Percentiles rank a stretch among this genome's conserved stretches.
Conservation (phyloP, 2,797 vertebrate genomes). For the Macropodus opercularis region DNA sequence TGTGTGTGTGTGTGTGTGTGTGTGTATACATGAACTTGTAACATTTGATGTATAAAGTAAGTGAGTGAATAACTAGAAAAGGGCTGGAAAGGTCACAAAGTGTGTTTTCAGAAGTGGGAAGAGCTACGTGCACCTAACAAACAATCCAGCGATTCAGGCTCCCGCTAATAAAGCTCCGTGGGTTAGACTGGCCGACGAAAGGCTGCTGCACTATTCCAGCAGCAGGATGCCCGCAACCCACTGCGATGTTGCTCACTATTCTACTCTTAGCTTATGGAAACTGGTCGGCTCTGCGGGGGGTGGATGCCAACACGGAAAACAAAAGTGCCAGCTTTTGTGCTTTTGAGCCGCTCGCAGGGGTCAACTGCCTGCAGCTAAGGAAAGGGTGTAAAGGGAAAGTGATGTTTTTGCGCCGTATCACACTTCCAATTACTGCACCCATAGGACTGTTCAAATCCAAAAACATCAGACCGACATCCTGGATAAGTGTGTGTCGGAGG, state of each 20-base stretch:
- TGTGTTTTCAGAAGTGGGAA: slow-evolving; percentile 57
- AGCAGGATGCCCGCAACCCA: slow-evolving; percentile 34
- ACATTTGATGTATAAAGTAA: slow-evolving; percentile 39
- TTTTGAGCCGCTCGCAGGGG: slow-evolving; percentile 39
- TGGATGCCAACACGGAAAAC: slow-evolving; percentile 51
- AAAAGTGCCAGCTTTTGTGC: slow-evolving; percentile 52
- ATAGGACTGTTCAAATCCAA: slow-evolving; percentile 57
- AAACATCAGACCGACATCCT: slow-evolving; percentile 63
- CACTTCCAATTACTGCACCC: slow-evolving; percentile 65
- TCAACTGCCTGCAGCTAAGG: slow-evolving; percentile 49
- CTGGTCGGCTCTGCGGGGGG: slow-evolving; percentile 47
- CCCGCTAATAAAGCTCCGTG: slow-evolving; percentile 41
- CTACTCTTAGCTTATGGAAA: slow-evolving; percentile 71
- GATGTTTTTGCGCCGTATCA: slow-evolving; percentile 52
- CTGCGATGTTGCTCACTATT: slow-evolving; percentile 53
- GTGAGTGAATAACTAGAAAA: slow-evolving; percentile 31
- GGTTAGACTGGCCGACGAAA: slow-evolving; percentile 24
- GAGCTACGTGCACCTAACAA: slow-evolving; percentile 45
- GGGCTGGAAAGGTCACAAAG: slow-evolving; percentile 69
- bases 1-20: slow-evolving; percentile 11
- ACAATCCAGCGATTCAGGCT: slow-evolving; percentile 57
- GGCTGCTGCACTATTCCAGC: slow-evolving; percentile 13
- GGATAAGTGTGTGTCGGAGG: slow-evolving; percentile 53
- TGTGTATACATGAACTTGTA: slow-evolving; percentile 20
- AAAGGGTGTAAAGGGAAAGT: slow-evolving; percentile 64